Base-by-base conservation (phyloP, 2,888 invertebrate genomes). In the Orthosia cruda region DNA sequence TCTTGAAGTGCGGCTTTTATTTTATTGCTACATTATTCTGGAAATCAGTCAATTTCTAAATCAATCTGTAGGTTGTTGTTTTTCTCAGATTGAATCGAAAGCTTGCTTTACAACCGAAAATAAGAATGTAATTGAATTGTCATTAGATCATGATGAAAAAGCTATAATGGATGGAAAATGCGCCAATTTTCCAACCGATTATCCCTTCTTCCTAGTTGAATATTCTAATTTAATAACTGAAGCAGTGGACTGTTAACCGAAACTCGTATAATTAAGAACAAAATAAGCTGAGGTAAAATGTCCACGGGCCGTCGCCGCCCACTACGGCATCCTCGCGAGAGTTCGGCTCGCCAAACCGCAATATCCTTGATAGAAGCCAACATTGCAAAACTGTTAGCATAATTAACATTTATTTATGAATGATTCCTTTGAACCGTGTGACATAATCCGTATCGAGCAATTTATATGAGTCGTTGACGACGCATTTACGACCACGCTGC, bases 401-500 rank as follows among this genome's bases (percentile, higher is more conserved):
- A 80, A 87, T 81, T 76, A 80, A 71, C 54, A 71, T 80, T 87
- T 86, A 84, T 87, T 84, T 87, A 84, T 82, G 77, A 81, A 80
- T 76, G 71, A 65, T 80, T 75, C 77, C 80, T 89, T 86, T 87
- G 83, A 85, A 80, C 77, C 63, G 50, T 20, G 62, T 84, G 57
- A 61, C 63, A 61, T 66, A 80, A 80, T 70, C 49, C 52, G 70
- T 80, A 81, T 83, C 70, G 71, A 75, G 82, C 77, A 83, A 84
- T 87, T 81, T 84, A 85, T 86, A 84, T 86, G 76, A 86, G 73
- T 72, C 78, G 83, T 84, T 82, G 85, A 85, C 74, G 87, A 88
- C 87, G 87, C 80, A 66, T 90, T 90, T 89, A 90, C 84, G 86
- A 85, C 57, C 77, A 78, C 78, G 78, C 77, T 69, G 75, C 84